A percentile compares a stretch with the other conserved stretches of the same genome.
phyloP scores from a whole-genome alignment of 1,140 invertebrate species.

The Pseudachorutes palmiensis region DNA sequence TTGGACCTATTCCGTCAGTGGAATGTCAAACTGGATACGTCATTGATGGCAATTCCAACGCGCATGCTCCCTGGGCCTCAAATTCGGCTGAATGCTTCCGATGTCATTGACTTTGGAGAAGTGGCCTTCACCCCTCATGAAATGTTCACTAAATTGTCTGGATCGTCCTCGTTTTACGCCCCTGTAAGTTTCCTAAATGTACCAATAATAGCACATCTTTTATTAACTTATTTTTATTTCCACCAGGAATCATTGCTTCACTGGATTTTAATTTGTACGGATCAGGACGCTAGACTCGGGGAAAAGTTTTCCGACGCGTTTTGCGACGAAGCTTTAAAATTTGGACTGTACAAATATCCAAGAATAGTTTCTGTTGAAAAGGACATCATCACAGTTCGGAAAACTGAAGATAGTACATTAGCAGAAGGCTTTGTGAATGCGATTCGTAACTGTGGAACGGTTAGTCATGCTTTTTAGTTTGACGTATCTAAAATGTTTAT shows the following conservation, averaged over 20 bases:
- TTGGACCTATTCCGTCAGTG: neutral
- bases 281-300: neutral
- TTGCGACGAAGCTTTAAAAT: neutral
- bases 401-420: neutral
- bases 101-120: neutral
- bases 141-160: neutral
- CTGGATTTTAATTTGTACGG: neutral
- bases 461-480: neutral
- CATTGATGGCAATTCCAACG: neutral
- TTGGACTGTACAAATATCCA: neutral
- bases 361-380: neutral
- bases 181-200: neutral
- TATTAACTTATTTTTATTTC: neutral
- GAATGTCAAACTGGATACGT: neutral
- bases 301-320: neutral
- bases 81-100: neutral
- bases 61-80: neutral
- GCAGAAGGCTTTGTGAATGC: neutral
- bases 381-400: neutral
- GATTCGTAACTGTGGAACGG: neutral
- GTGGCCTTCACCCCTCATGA: neutral
- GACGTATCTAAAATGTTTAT: neutral
- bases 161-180: neutral
- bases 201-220: neutral
- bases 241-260: neutral